These are phyloP conservation scores for Peucedramus taeniatus DNA, from an alignment of 2,113 vertebrate genomes.

Conservation along the genomic window DNA sequence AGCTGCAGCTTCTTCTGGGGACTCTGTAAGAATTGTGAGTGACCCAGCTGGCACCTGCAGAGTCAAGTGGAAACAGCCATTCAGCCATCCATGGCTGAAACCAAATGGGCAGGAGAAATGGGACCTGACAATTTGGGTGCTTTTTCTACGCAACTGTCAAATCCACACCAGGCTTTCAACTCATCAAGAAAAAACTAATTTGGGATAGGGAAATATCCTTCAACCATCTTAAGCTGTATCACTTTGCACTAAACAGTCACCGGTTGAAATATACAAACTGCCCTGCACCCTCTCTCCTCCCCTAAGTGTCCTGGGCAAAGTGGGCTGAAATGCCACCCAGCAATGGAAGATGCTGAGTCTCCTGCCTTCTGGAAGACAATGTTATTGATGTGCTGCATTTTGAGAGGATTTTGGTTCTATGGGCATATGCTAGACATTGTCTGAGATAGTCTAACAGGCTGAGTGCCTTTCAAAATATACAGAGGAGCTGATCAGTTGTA, in stretches of 20 bases:
- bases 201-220: not conserved
- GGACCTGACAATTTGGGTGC: not conserved
- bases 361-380: not conserved
- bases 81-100: not conserved
- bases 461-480: not conserved
- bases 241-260: not conserved
- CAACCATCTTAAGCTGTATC: not conserved
- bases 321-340: not conserved
- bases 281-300: not conserved
- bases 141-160: not conserved
- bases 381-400: not conserved
- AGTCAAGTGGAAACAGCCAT: not conserved
- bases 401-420: not conserved
- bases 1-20: not conserved
- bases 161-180: not conserved
- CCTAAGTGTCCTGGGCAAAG: not conserved
- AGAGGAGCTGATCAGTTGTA: not conserved
- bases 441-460: not conserved
- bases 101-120: not conserved
- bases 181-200: not conserved
- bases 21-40: not conserved
- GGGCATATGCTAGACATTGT: not conserved
- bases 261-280: not conserved
- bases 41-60: not conserved
- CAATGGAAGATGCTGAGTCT: not conserved